A percentile compares a stretch with the other conserved stretches of the same genome.
These are phyloP conservation scores for Phenacoccus solenopsis DNA, from an alignment of 1,140 invertebrate species.

Conservation along the genomic window DNA sequence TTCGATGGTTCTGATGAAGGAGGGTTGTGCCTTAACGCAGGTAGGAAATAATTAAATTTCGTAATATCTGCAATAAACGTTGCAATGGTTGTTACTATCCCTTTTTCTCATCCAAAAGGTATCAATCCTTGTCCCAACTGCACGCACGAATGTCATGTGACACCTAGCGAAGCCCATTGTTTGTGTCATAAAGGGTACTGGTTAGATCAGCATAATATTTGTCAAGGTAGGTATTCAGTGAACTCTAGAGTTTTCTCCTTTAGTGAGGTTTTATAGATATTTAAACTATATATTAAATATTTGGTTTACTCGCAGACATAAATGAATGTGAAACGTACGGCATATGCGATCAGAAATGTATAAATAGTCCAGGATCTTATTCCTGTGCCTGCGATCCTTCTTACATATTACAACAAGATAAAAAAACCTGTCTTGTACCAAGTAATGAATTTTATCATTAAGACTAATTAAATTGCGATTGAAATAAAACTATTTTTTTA, in stretches of 20 bases:
- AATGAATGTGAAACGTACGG: constrained; percentile 66
- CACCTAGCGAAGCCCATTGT: constrained; percentile 36
- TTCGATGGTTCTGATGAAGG: constrained; percentile 61
- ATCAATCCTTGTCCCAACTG: constrained; percentile 30
- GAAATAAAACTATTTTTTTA: background rate
- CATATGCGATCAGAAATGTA: constrained; percentile 71
- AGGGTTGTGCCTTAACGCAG: constrained; percentile 36
- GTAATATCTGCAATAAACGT: constrained; percentile 21
- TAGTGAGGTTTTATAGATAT: background rate
- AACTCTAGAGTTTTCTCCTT: background rate
- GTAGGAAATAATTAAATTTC: background rate
- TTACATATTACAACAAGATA: constrained; percentile 52
- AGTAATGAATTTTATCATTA: background rate
- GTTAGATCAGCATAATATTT: background rate
- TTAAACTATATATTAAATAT: no score
- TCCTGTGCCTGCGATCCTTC: constrained; percentile 64
- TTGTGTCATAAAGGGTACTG: constrained; percentile 36
- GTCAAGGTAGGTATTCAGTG: constrained; percentile 26
- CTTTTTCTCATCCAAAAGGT: background rate
- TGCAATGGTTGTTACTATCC: constrained; percentile 20
- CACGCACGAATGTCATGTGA: constrained; percentile 33
- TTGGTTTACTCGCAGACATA: constrained; percentile 42
- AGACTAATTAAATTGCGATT: background rate
- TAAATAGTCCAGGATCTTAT: constrained; percentile 61
- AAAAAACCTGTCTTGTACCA: constrained; percentile 46